phyloP scores from a whole-genome alignment of 2,888 invertebrate genomes.

The Anthophora plumipes region DNA sequence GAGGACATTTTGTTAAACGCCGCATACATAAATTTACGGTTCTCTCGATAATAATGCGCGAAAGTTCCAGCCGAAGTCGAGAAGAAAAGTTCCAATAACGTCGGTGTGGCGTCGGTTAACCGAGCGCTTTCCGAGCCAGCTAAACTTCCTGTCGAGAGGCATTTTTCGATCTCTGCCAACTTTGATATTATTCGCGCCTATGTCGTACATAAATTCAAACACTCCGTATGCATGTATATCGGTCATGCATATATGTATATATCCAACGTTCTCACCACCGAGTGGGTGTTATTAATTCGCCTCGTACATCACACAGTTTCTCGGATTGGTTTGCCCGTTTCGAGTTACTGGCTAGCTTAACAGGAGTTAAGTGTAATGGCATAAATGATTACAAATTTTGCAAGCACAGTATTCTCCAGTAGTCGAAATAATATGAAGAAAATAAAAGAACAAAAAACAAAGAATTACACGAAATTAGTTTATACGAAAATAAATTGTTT shows the following conservation, averaged over 20 bases:
- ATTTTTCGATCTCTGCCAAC: constrained; percentile 64
- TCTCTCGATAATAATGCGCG: constrained; percentile 48
- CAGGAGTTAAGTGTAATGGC: constrained; percentile 15
- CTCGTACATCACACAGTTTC: constrained; percentile 72
- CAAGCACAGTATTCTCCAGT: neutral
- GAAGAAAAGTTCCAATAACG: constrained; percentile 51
- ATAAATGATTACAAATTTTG: constrained; percentile 22
- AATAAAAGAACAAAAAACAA: too few species aligned
- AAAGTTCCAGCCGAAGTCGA: constrained; percentile 40
- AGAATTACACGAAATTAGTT: too few species aligned
- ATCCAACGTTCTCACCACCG: constrained; percentile 27
- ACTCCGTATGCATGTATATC: constrained; percentile 44
- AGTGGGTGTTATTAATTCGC: constrained; percentile 72
- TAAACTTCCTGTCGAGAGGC: constrained; percentile 40
- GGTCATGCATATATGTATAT: constrained; percentile 51
- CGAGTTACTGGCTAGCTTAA: constrained; percentile 41
- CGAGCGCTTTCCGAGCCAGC: constrained; percentile 32
- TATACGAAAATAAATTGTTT: too few species aligned
- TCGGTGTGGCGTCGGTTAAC: constrained; percentile 45
- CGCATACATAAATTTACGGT: constrained; percentile 49
- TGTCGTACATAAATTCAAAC: constrained; percentile 67
- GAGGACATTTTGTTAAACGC: constrained; percentile 55
- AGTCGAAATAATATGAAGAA: constrained; percentile 6
- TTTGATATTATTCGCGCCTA: constrained; percentile 65
- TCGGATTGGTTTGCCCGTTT: constrained; percentile 59